These are phyloP conservation scores for Poecilia picta DNA, from an alignment of 2,797 vertebrate genomes.

Conservation along the genomic window DNA sequence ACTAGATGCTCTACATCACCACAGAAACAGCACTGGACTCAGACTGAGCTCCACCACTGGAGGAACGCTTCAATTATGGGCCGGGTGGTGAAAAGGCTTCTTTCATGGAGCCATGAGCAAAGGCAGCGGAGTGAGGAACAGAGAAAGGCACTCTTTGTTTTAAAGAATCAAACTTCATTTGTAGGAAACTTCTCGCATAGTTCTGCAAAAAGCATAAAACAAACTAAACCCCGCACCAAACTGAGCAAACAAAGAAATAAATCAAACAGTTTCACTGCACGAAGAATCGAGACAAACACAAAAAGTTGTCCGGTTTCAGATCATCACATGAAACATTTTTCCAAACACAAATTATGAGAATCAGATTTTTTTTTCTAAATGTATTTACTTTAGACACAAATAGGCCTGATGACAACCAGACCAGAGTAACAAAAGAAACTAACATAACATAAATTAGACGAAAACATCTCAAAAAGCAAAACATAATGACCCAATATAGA, in stretches of 20 bases:
- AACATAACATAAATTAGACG: neutral
- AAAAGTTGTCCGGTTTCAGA: neutral
- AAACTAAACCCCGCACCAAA: neutral
- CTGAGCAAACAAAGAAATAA: neutral
- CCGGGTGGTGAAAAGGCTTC: neutral
- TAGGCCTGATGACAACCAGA: neutral
- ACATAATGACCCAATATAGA: neutral
- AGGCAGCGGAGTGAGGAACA: neutral
- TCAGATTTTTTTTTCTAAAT: neutral
- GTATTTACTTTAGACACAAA: neutral
- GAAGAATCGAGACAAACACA: neutral
- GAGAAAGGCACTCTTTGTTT: neutral
- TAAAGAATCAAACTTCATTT: neutral
- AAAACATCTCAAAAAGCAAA: neutral
- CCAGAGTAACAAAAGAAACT: neutral
- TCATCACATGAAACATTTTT: neutral
- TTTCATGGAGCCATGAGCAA: neutral
- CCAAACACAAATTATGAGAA: neutral
- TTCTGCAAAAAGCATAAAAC: neutral
- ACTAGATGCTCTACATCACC: slow-evolving; percentile 20
- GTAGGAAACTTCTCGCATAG: neutral
- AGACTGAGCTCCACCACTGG: slow-evolving; percentile 27
- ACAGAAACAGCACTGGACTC: slow-evolving; percentile 28
- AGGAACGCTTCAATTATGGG: slow-evolving; percentile 6
- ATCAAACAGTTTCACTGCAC: neutral